Base-by-base conservation (phyloP, 1,140 invertebrate species). In the Drusus annulatus region DNA sequence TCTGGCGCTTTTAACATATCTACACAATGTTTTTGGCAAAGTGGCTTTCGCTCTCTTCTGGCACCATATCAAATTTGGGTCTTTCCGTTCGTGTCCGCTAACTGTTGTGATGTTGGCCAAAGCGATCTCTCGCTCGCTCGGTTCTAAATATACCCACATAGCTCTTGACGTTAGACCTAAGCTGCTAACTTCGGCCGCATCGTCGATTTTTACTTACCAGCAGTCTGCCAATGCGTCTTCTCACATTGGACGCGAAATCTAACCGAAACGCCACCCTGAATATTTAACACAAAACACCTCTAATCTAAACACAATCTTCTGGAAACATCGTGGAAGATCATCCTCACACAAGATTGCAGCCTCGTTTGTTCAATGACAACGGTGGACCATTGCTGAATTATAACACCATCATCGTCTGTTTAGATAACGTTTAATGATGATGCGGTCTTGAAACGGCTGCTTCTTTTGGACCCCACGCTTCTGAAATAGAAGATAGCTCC, bases 191-290 rank as follows among this genome's bases (percentile, higher is more conserved):
- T 21, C 52, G 54, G 52, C 13, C 52, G 52, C 19, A 23, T 52
- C 54, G 71, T 58, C 52, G 52, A 75, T 54, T 75, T 75, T 19
- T 28, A 25, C 1, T 25, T 23, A 15, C 52, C 71, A 54, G 5
- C 52, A 75, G 71, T 75, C 71, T 56, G 71, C 71, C 71, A 58
- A 36, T 58, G 71, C 71, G 54, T 58, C 54, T 23, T 75, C 58
- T 75, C 54, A 75, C 71, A 75, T 75, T 75, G 71, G 71, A 75
- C 71, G 71, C 71, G 71, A 58, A 75, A 75, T 75, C 71, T 75
- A 54, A 60, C 71, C 71, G 71, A 73, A 73, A 25, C 45, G 25
- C 23, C 4, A 36, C 21, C n/a, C 58, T 7, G 58, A 1, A 10
- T 21, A 45, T 13, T 45, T 13, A 10, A 45, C 8, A 13, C 36